Conservation (phyloP, 2,797 vertebrate species). For the Cyprinella venusta region DNA sequence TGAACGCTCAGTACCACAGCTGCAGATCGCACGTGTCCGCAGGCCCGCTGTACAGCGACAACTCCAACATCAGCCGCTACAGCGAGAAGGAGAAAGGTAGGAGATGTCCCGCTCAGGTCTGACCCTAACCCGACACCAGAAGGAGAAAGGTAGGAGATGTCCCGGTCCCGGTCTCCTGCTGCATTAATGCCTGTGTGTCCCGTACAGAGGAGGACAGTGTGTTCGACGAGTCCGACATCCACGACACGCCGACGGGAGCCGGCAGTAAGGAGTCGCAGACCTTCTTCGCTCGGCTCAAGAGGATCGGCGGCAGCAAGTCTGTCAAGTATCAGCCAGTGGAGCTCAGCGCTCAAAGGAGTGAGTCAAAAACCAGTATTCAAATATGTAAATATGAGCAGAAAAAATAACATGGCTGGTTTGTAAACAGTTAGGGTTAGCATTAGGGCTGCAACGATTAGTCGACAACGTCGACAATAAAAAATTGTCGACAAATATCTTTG, state of each 20-base stretch:
- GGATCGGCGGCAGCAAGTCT: constrained; percentile 98
- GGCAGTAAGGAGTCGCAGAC: constrained; percentile 98
- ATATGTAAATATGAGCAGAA: neutral
- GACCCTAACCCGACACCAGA: too few relatives aligned
- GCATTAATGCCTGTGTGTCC: neutral
- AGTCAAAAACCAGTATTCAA: constrained; percentile 57
- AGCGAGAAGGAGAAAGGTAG: constrained; percentile 98
- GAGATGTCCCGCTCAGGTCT: too few relatives aligned
- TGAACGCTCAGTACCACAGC: constrained; percentile 99
- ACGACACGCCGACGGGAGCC: constrained; percentile 96
- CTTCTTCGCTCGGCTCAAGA: constrained; percentile 98
- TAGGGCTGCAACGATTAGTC: too few relatives aligned
- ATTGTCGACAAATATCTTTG: too few relatives aligned
- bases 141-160: too few relatives aligned
- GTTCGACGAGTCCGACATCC: constrained; percentile 98
- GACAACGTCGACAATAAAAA: too few relatives aligned
- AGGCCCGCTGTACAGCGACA: constrained; percentile 97
- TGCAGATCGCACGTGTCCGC: constrained; percentile 95
- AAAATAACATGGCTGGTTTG: neutral
- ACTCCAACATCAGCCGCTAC: constrained; percentile 98
- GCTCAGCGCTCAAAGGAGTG: constrained; percentile 97
- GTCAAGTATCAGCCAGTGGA: constrained; percentile 99
- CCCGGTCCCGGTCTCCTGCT: too few relatives aligned
- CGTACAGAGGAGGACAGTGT: constrained; percentile 96
- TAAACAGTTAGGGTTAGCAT: neutral